These are phyloP conservation scores for Tenthredo distinguenda DNA, from an alignment of 2,888 invertebrate genomes.

Conservation along the genomic window DNA sequence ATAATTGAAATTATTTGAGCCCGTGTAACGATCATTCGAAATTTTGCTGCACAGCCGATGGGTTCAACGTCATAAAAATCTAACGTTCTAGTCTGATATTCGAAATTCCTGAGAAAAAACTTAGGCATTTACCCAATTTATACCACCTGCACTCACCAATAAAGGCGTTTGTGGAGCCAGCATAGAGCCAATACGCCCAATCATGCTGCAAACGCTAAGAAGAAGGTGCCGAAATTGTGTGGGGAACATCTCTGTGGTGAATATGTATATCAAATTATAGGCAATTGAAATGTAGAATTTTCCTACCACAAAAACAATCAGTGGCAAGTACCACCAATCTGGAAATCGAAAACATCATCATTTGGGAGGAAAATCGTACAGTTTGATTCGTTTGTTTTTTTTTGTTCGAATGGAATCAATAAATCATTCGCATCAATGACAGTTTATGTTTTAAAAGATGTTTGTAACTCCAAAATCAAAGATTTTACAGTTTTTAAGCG, in stretches of 20 bases:
- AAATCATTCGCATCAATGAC: neutral
- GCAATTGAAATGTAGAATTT: slow-evolving; percentile 85
- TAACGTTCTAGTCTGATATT: neutral
- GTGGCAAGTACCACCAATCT: slow-evolving; percentile 79
- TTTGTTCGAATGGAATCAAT: neutral
- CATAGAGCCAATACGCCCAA: slow-evolving; percentile 85
- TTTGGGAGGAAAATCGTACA: neutral
- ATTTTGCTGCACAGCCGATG: neutral
- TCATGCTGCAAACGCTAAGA: slow-evolving; percentile 85
- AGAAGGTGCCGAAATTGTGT: slow-evolving; percentile 84
- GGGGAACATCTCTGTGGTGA: slow-evolving; percentile 87
- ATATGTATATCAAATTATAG: slow-evolving; percentile 85
- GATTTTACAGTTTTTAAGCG: neutral
- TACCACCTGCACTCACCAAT: slow-evolving; percentile 78
- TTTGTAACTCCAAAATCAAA: neutral
- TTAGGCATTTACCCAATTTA: too few relatives aligned
- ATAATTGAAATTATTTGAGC: neutral
- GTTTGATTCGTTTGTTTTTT: neutral
- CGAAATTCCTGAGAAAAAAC: neutral
- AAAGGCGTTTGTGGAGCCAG: slow-evolving; percentile 87
- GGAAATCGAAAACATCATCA: slow-evolving; percentile 73
- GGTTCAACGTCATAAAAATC: slow-evolving; percentile 55
- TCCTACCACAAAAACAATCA: slow-evolving; percentile 82
- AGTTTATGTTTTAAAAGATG: neutral
- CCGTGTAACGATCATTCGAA: neutral